These are phyloP conservation scores for Temnothorax curvispinosus DNA, from an alignment of 1,140 invertebrate species.

Conservation along the genomic window DNA sequence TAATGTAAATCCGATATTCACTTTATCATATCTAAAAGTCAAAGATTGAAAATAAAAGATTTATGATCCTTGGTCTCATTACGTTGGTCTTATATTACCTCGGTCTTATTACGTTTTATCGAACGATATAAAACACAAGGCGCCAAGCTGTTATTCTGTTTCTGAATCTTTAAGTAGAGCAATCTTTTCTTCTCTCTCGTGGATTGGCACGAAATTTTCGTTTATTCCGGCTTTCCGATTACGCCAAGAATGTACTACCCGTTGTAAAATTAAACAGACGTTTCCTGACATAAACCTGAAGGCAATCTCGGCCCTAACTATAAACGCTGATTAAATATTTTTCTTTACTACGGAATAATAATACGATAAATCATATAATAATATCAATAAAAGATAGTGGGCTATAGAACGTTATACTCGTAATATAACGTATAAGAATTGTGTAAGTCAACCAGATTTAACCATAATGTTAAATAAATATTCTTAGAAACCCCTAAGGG, in stretches of 20 bases:
- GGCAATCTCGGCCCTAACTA: constrained; percentile 6
- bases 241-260: background rate
- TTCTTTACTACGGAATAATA: background rate
- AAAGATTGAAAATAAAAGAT: background rate
- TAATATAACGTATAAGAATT: background rate
- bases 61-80: background rate
- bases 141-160: background rate
- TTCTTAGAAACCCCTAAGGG: background rate
- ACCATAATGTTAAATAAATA: constrained; percentile 18
- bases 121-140: background rate
- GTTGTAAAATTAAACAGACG: constrained; percentile 15
- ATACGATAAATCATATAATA: background rate
- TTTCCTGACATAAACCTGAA: constrained; percentile 1
- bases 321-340: constrained; percentile 37
- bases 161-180: background rate
- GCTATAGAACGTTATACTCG: background rate
- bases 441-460: constrained; percentile 12
- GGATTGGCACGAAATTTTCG: background rate
- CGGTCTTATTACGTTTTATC: background rate
- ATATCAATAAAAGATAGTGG: background rate
- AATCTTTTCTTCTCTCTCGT: background rate
- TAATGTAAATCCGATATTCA: background rate
- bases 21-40: background rate
- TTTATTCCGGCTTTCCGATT: background rate
- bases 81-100: background rate